A percentile compares a stretch with the other conserved stretches of the same genome.
phyloP scores from a whole-genome alignment of 2,888 invertebrate genomes.

The Merodon equestris region DNA sequence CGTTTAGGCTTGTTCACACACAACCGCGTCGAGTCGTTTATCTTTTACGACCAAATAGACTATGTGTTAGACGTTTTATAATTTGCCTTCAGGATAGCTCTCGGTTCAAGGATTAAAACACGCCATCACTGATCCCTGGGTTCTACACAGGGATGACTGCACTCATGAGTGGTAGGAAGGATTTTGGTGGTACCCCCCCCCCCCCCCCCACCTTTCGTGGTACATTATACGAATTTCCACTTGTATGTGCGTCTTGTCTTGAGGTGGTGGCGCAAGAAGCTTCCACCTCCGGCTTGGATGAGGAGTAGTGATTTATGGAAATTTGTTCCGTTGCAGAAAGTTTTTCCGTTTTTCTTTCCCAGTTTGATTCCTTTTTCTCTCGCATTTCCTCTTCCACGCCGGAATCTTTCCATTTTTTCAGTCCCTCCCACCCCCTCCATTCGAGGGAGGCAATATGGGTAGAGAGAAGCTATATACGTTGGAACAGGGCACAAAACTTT shows the following conservation, averaged over 20 bases:
- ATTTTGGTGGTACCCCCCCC: too few species aligned
- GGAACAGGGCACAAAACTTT: constrained; percentile 30
- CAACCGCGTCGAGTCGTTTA: too few species aligned
- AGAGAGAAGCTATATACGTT: neutral
- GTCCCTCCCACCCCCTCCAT: too few species aligned
- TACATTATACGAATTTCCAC: too few species aligned
- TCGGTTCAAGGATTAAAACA: constrained; percentile 52
- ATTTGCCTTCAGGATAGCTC: constrained; percentile 61
- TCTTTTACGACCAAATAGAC: constrained; percentile 46
- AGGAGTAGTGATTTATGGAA: constrained; percentile 66
- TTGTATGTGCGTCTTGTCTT: constrained; percentile 15
- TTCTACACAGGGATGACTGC: too few species aligned
- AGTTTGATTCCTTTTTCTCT: too few species aligned
- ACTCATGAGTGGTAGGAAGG: too few species aligned
- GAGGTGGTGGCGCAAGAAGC: constrained; percentile 17
- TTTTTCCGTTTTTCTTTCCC: constrained; percentile 29
- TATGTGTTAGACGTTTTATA: constrained; percentile 59
- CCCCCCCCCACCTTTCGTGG: too few species aligned
- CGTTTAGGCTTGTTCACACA: constrained; percentile 10
- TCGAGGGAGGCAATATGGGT: too few species aligned
- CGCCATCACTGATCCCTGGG: constrained; percentile 2
- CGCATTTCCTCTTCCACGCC: neutral
- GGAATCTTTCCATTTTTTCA: too few species aligned
- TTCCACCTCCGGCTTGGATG: constrained; percentile 35
- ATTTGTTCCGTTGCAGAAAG: constrained; percentile 62